Evolutionary conservation across 2,888 invertebrate genomes (phyloP).

Genomic region (Ophraella communa): DNA sequence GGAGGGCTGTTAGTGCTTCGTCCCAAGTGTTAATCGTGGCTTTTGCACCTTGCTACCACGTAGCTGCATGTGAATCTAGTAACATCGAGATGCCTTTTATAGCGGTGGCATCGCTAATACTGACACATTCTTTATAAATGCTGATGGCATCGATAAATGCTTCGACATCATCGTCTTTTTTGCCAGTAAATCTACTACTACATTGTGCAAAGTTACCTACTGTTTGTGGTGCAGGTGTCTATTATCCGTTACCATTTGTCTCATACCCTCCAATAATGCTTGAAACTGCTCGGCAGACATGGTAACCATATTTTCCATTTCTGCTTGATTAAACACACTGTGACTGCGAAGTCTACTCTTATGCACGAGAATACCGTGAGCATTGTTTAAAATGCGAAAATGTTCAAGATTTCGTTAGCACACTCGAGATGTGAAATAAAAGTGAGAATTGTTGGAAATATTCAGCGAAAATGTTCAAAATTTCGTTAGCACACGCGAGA

Average conservation of each 20-base stretch:
- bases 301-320: no score
- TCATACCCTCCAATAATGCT: conserved; percentile 10
- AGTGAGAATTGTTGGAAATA: no score
- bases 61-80: conserved; percentile 34
- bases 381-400: no score
- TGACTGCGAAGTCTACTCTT: no score
- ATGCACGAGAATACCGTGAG: no score
- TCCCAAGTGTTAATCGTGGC: conserved; percentile 25
- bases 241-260: conserved; percentile 6
- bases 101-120: conserved; percentile 37
- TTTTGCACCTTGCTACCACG: conserved; percentile 41
- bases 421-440: no score
- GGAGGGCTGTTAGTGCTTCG: conserved; percentile 27
- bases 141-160: conserved; percentile 40
- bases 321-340: no score
- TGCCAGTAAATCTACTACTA: conserved; percentile 33
- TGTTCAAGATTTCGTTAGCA: no score
- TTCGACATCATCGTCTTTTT: conserved; percentile 32
- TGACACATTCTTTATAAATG: conserved; percentile 39
- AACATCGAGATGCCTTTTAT: conserved; percentile 42
- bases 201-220: conserved; percentile 31
- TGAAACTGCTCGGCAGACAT: conserved; percentile 10
- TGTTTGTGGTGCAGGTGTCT: not conserved
- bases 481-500: no score
- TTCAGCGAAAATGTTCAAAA: no score